Base-by-base conservation (phyloP, 2,797 vertebrate genomes). In the Sebastes matsubarae region DNA sequence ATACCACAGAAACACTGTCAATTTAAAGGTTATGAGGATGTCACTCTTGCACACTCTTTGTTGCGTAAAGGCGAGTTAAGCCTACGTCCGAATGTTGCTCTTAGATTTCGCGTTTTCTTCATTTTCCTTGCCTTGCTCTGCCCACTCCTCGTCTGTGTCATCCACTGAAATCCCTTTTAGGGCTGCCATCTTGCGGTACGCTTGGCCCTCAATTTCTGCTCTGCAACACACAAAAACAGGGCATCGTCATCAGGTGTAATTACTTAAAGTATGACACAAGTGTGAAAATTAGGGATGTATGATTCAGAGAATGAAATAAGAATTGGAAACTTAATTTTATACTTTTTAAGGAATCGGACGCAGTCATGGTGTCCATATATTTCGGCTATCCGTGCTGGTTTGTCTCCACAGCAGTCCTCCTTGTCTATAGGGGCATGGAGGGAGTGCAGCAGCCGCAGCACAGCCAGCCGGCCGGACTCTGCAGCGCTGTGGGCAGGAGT, bases 401-500 rank as follows among this genome's bases (percentile, higher is more conserved):
- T 97, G 91, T 98, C 97, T 1, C 97, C 96, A 0, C 96, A 97
- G 86, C 94, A 90, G 86, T 98, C 97, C 0, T 95, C 80, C 3
- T 92, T 92, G 0, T 98, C 97, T 2, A 98, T 80, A 5, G 97
- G 95, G 0, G 96, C 96, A 0, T 96, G 97, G 68, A 97, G 67
- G 1, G 94, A 88, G 46, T 99, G 97, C 3, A 99, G 96, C 72
- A 95, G 79, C 25, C 91, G 94, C 58, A 99, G 96, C 24, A 96
- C 95, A 0, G 93, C 90, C 72, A 99, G 92, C 0, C 89, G 93
- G 10, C 98, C 98, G 0, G 93, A 93, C 85, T 98, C 96, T 0
- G 97, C 97, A 1, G 97, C 97, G n/a, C 96, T 97, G 86, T 99
- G 97, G 38, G 96, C 97, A 0, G 98, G 83, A 0, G 96, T 99